Base-by-base conservation (phyloP, 2,888 invertebrate genomes). In the Busseola fusca region DNA sequence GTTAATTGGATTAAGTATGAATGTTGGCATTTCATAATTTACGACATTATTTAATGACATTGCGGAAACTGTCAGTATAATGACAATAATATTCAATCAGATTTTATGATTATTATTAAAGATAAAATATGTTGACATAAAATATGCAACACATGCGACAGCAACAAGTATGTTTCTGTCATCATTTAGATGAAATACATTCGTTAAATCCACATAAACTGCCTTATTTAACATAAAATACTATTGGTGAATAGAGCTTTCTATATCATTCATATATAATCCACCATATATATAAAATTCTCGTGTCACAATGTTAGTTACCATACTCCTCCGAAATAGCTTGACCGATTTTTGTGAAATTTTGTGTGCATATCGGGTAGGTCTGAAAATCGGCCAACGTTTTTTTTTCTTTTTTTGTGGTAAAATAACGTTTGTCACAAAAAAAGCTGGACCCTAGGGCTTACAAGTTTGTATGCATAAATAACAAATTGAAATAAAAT, bases 11-110 rank as follows among this genome's bases (percentile, higher is more conserved):
- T 0, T 50, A n/a, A 34, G n/a, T 30, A 27, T 66, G 14, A 50
- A 62, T 74, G 54, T 78, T 73, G 48, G 50, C 63, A 69, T 67
- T 27, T 65, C 57, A 69, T 62, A 58, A 60, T 68, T 76, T 57
- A 70, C 18, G 27, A 58, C 10, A 40, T 12, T 69, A 56, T 45
- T 57, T 0, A 80, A 63, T 56, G 5, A 57, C 52, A 52, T 34
- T 56, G n/a, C 14, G 45, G 45, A 30, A 58, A 52, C 45, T 72
- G 42, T 34, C 21, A 60, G 62, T 45, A 45, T 30, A 42, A 42
- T 21, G 3, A 45, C 7, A n/a, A 21, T 14, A 14, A 30, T 14
- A 12, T 59, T 16, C 14, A 21, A 14, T 42, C 1, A 1, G n/a
- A 45, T 54, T 72, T 56, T 50, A 62, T 37, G 30, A 57, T 74